Evolutionary conservation across 2,888 invertebrate genomes (phyloP).

Genomic region (Epinotia nisella): DNA sequence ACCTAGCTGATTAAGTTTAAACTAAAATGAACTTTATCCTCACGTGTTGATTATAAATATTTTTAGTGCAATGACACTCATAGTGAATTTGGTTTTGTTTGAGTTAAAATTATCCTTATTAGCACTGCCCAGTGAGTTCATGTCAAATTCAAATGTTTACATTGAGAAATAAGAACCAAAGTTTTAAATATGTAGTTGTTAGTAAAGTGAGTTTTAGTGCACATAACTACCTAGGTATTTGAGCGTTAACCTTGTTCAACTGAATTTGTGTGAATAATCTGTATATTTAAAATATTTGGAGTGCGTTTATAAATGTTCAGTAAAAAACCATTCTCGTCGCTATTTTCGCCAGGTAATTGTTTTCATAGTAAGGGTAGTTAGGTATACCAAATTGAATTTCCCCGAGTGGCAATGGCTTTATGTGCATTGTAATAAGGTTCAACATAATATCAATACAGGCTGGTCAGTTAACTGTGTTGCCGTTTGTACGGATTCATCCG

Average conservation of each 20-base stretch:
- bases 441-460: no score
- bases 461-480: no score
- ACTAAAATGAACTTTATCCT: neutral
- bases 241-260: neutral
- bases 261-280: neutral
- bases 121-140: neutral
- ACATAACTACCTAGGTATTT: neutral
- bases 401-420: no score
- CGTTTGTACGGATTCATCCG: no score
- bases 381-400: no score
- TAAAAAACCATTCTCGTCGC: conserved; percentile 39
- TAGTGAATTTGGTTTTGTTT: neutral
- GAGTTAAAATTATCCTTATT: neutral
- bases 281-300: neutral
- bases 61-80: neutral
- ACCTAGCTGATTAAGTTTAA: neutral
- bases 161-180: neutral
- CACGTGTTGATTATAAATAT: neutral
- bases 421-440: no score
- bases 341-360: conserved; percentile 33
- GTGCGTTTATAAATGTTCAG: conserved; percentile 30
- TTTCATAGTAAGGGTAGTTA: no score
- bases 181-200: neutral
- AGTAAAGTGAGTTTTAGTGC: no score
- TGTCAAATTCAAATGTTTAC: neutral